phyloP scores from a whole-genome alignment of 2,888 invertebrate genomes.

The Nomada ferruginata region DNA sequence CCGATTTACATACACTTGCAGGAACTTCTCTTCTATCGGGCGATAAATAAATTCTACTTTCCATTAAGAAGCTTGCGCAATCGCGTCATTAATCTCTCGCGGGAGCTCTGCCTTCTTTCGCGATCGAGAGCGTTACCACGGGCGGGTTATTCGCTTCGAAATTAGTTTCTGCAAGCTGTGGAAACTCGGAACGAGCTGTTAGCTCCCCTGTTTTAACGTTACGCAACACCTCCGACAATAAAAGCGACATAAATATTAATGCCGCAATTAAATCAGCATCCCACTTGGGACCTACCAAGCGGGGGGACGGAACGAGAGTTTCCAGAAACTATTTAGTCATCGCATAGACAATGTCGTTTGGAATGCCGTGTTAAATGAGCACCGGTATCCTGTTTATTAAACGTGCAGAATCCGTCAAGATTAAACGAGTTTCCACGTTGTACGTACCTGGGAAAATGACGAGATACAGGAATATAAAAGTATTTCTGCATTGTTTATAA shows the following conservation, averaged over 20 bases:
- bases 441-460: no score
- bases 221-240: slow-evolving; percentile 6
- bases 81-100: slow-evolving; percentile 9
- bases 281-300: neutral
- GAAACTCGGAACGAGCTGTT: neutral
- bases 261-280: slow-evolving; percentile 22
- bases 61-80: slow-evolving; percentile 11
- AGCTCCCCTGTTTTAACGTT: neutral
- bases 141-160: neutral
- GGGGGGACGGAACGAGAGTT: neutral
- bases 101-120: neutral
- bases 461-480: no score
- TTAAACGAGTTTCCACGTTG: no score
- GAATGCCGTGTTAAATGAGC: no score
- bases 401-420: no score
- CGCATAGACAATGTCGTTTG: no score
- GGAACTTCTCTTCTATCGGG: neutral
- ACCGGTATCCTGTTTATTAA: no score
- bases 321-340: neutral
- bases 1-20: neutral
- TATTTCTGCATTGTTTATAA: no score
- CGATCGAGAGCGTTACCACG: neutral
- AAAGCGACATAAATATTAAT: slow-evolving; percentile 38
- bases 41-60: slow-evolving; percentile 20
- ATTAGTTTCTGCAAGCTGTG: neutral